Conservation (phyloP, 2,888 invertebrate genomes). For the Erpobdella octoculata region DNA sequence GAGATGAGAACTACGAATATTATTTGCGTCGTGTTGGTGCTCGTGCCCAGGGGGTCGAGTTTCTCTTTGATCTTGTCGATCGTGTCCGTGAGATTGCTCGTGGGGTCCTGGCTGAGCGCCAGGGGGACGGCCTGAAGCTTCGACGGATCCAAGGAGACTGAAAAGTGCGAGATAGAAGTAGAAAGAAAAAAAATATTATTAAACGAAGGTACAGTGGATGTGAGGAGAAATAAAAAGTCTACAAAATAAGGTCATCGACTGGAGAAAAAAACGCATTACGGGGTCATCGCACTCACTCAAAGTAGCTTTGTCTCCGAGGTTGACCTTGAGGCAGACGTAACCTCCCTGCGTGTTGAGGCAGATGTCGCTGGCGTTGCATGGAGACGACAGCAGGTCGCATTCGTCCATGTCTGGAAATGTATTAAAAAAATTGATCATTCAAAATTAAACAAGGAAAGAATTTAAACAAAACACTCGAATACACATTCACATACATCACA, state of each 20-base stretch:
- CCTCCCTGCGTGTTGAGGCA: slow-evolving; percentile 24
- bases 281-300: not conserved
- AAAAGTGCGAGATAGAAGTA: not conserved
- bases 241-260: too few species aligned
- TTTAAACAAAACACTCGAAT: not conserved
- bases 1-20: slow-evolving; percentile 8
- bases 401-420: slow-evolving; percentile 8
- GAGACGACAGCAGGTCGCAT: not conserved
- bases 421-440: not conserved
- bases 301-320: not conserved
- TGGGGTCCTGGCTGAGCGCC: not conserved
- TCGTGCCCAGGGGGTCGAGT: not conserved
- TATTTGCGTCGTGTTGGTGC: slow-evolving; percentile 11
- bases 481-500: not conserved
- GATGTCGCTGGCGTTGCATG: slow-evolving; percentile 15
- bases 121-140: not conserved
- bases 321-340: slow-evolving; percentile 15
- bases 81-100: not conserved
- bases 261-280: too few species aligned
- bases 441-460: not conserved
- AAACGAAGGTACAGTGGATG: not conserved
- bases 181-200: not conserved
- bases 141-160: not conserved
- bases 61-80: not conserved
- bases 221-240: too few species aligned